These are phyloP conservation scores for Rhinichthys klamathensis DNA, from an alignment of 2,113 vertebrate genomes.

Conservation along the genomic window DNA sequence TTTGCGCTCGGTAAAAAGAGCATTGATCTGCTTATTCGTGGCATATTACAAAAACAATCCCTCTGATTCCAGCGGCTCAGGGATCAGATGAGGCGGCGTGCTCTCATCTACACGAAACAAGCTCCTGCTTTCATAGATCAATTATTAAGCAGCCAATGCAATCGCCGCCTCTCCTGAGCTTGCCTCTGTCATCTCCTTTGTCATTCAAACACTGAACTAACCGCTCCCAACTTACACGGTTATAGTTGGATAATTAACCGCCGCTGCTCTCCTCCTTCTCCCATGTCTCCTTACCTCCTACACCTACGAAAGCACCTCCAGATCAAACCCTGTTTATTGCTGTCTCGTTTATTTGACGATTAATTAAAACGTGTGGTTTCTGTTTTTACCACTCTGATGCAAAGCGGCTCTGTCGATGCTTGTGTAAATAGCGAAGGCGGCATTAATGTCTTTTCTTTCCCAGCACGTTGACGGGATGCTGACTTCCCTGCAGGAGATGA, in stretches of 20 bases:
- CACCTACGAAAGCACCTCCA: slow-evolving; percentile 16
- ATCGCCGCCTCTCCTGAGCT: background rate
- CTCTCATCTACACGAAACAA: slow-evolving; percentile 43
- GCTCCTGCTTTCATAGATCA: slow-evolving; percentile 36
- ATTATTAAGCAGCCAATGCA: slow-evolving; percentile 37
- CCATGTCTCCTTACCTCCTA: slow-evolving; percentile 5
- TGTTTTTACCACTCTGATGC: slow-evolving; percentile 55
- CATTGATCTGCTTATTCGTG: slow-evolving; percentile 50
- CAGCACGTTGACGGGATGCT: background rate
- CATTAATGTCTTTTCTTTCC: slow-evolving; percentile 24
- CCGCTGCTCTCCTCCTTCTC: slow-evolving; percentile 23
- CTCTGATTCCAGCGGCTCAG: slow-evolving; percentile 36
- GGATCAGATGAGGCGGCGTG: slow-evolving; percentile 43
- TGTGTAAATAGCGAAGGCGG: slow-evolving; percentile 12
- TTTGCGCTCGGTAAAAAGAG: slow-evolving; percentile 29
- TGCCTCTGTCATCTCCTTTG: slow-evolving; percentile 20
- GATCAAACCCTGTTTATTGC: slow-evolving; percentile 32
- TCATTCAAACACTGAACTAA: slow-evolving; percentile 23
- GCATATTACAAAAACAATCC: slow-evolving; percentile 51
- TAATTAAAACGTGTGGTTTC: slow-evolving; percentile 61
- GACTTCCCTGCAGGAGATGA: slow-evolving; percentile 64
- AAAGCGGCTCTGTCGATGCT: slow-evolving; percentile 16
- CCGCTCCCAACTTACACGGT: background rate
- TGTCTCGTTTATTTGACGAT: slow-evolving; percentile 55
- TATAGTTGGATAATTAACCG: slow-evolving; percentile 42